phyloP scores from a whole-genome alignment of 2,113 vertebrate species.

The Paracanthobrama guichenoti region DNA sequence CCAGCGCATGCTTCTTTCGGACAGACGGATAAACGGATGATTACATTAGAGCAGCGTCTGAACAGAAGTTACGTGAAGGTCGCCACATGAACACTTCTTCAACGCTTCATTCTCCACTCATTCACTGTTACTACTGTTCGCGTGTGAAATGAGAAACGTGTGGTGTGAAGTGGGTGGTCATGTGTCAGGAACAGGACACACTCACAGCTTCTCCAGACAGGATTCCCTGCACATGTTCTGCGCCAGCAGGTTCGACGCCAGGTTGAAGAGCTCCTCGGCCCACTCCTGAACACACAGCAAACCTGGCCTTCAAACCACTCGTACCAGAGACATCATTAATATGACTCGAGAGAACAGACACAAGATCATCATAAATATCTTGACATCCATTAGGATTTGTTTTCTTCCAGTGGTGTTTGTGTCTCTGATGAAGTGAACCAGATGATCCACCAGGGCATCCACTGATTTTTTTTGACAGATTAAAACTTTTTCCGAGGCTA shows the following conservation, averaged over 20 bases:
- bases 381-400: background rate
- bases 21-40: background rate
- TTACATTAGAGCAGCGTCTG: background rate
- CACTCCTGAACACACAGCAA: slow-evolving; percentile 82
- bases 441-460: no score
- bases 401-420: background rate
- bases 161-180: background rate
- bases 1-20: background rate
- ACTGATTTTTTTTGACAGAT: background rate
- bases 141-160: background rate
- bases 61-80: background rate
- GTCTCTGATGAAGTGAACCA: background rate
- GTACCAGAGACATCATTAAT: background rate
- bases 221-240: slow-evolving; percentile 96
- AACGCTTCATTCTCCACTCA: no score
- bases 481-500: background rate
- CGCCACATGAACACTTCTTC: no score
- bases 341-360: background rate
- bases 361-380: background rate
- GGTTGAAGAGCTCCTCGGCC: slow-evolving; percentile 92
- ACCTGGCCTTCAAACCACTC: no score
- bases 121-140: no score
- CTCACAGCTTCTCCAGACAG: slow-evolving; percentile 96
- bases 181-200: slow-evolving; percentile 36
- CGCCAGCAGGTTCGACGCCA: slow-evolving; percentile 93